Percentiles rank a stretch among this genome's conserved stretches.
Evolutionary conservation across 1,140 invertebrate genomes (phyloP).

Genomic region (Hyphantria cunea): DNA sequence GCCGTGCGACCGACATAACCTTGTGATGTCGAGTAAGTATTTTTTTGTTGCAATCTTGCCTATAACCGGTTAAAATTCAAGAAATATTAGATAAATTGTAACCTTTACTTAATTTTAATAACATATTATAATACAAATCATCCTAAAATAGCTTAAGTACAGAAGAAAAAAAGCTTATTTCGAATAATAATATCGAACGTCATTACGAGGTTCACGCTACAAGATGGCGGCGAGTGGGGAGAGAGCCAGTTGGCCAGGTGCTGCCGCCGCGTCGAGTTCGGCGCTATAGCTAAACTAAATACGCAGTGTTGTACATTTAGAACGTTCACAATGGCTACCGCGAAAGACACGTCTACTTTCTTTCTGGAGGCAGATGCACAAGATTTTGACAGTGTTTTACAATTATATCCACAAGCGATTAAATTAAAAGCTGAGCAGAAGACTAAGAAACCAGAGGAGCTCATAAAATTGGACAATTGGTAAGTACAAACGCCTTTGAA

Average conservation of each 20-base stretch:
- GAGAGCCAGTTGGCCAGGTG: constrained; percentile 80
- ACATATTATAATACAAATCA: constrained; percentile 6
- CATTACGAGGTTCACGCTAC: constrained; percentile 70
- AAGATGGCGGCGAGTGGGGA: constrained; percentile 80
- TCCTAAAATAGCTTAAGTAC: constrained; percentile 11
- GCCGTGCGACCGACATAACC: constrained; percentile 73
- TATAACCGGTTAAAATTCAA: constrained; percentile 16
- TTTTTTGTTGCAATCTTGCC: constrained; percentile 57
- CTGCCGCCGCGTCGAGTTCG: constrained; percentile 82
- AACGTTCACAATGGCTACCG: constrained; percentile 90
- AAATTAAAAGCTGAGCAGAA: constrained; percentile 93
- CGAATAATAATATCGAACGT: constrained; percentile 79
- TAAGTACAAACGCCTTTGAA: constrained; percentile 84
- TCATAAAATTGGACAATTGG: constrained; percentile 96
- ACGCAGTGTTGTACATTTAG: constrained; percentile 81
- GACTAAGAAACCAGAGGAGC: constrained; percentile 95
- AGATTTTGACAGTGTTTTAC: constrained; percentile 94
- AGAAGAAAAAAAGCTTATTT: constrained; percentile 40
- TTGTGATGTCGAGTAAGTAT: constrained; percentile 74
- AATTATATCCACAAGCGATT: constrained; percentile 93
- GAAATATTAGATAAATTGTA: constrained; percentile 12
- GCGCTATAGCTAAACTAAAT: constrained; percentile 81
- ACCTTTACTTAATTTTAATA: constrained; percentile 7
- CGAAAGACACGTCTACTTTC: constrained; percentile 94
- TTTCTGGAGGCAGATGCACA: constrained; percentile 92